Evolutionary conservation across 2,797 vertebrate genomes (phyloP).

Genomic region (Sciaenops ocellatus): DNA sequence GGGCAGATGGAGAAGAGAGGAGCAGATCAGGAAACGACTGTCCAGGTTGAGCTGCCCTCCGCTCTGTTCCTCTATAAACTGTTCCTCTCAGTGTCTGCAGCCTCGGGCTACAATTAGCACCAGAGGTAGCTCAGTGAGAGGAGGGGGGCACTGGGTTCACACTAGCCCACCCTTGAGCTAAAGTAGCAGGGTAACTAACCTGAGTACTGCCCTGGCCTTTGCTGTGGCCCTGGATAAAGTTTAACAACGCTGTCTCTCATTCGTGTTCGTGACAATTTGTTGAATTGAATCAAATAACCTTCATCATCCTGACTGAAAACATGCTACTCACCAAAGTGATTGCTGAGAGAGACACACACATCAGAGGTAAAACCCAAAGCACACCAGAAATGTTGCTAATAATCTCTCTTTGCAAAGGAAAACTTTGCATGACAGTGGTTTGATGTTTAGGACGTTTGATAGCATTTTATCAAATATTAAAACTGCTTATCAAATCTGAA

Average conservation of each 20-base stretch:
- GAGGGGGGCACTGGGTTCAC: conserved; percentile 1
- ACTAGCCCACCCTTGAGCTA: not conserved
- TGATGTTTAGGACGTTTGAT: too few relatives aligned
- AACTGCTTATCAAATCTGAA: too few relatives aligned
- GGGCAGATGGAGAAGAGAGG: not conserved
- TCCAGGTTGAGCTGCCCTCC: conserved; percentile 19
- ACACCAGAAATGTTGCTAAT: not conserved
- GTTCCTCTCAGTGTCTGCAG: conserved; percentile 28
- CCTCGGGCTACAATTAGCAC: conserved; percentile 48
- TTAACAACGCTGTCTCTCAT: not conserved
- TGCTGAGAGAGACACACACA: not conserved
- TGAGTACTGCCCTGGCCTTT: not conserved
- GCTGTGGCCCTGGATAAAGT: not conserved
- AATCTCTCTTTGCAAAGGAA: not conserved
- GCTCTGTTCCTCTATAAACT: conserved; percentile 24
- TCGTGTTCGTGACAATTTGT: not conserved
- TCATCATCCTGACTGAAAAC: not conserved
- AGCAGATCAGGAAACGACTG: not conserved
- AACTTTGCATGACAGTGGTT: not conserved
- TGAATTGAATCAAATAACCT: not conserved
- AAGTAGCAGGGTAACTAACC: conserved; percentile 5
- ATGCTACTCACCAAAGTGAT: too few relatives aligned
- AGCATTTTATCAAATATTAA: not conserved
- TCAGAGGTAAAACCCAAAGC: not conserved
- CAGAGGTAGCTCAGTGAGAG: conserved; percentile 22